Evolutionary conservation across 2,888 invertebrate genomes (phyloP), one percentile per base, ranked within the genome.

Genomic region (Caenorhabditis drosophilae): DNA sequence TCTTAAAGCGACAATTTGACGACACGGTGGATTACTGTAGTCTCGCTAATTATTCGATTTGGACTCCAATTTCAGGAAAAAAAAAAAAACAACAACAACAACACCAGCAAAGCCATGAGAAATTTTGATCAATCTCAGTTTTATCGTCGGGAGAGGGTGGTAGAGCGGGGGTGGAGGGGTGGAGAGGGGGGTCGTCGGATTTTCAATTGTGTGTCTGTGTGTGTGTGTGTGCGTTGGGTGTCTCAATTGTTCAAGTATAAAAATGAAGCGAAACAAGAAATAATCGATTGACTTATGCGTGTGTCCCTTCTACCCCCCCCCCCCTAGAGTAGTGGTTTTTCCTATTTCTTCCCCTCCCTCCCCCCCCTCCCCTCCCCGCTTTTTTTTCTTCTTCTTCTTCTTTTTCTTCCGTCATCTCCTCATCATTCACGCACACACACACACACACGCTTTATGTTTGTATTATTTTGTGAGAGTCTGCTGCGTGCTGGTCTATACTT

Each of bases 281-380:
- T 66, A 66, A 66, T 66, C 66, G 66, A 66, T 66, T 66, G 66
- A 66, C 66, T 66, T 60, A 60, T 66, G 64, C 55, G 66, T 66
- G 59, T 52, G 47, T 40, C 48, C 38, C 55, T 46, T 35, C 45
- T 48, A 38, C 45, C n/a, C 16, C 45, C 38, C 27, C 50, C 48
- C 34, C 55, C 22, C 42, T 42, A 45, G 41, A 23, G 47, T 44
- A 51, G 51, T 51, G 51, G 57, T 57, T 51, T 51, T 57, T 41
- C 26, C 22, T 34, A 23, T 31, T 23, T 48, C 38, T 31, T 45
- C 45, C 20, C 26, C 36, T 23, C 27, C 36, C 45, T 45, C 53
- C 18, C 16, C n/a, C 25, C 49, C 35, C 49, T 36, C 36, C 56
- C n/a, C n/a, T n/a, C n/a, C n/a, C n/a, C n/a, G n/a, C n/a, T n/a